These are phyloP conservation scores for Serrognathus titanus DNA, from an alignment of 2,888 invertebrate genomes.

Conservation along the genomic window DNA sequence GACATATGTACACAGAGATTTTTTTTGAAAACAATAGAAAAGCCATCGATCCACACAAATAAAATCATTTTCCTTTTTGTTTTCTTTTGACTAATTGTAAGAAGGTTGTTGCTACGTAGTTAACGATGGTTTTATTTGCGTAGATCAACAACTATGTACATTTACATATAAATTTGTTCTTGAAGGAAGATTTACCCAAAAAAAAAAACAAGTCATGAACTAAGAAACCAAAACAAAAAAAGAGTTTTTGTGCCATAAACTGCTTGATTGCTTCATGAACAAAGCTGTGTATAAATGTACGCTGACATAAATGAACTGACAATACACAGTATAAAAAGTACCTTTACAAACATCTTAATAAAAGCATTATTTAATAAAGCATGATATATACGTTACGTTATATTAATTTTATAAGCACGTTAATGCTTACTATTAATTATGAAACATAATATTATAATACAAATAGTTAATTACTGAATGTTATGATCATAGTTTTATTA, in stretches of 20 bases:
- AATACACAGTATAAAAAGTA: conserved; percentile 11
- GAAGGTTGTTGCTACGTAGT: neutral
- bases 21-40: neutral
- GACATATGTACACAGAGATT: conserved; percentile 20
- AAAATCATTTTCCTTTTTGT: too few species aligned
- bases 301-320: neutral
- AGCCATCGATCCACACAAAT: too few species aligned
- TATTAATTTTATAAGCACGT: too few species aligned
- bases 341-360: conserved; percentile 14
- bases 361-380: neutral
- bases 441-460: too few species aligned
- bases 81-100: too few species aligned
- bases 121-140: neutral
- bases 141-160: neutral
- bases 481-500: too few species aligned
- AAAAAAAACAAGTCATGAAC: neutral
- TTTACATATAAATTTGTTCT: conserved; percentile 6
- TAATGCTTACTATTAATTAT: too few species aligned
- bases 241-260: too few species aligned
- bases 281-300: too few species aligned
- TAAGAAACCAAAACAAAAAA: neutral
- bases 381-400: too few species aligned
- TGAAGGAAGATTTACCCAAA: neutral
- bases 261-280: too few species aligned
- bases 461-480: too few species aligned